Conservation (phyloP, 2,888 invertebrate genomes). For the Tiliacea citrago region DNA sequence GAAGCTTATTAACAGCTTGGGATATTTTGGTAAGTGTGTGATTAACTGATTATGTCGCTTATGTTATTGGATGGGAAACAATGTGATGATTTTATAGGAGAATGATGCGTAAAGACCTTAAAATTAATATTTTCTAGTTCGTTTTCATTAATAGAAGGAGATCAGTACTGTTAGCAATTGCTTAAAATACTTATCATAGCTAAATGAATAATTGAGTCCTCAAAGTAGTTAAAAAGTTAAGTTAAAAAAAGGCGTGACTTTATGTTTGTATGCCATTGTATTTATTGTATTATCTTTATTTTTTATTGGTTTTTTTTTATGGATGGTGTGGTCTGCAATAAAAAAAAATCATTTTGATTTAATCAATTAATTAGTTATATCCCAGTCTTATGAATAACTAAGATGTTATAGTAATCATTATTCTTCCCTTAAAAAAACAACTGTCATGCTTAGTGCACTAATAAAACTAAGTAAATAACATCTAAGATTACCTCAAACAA, state of each 20-base stretch:
- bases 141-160: not conserved
- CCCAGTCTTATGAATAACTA: not conserved
- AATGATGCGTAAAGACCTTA: not conserved
- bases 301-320: too few relatives aligned
- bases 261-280: too few relatives aligned
- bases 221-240: too few relatives aligned
- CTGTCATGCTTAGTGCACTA: not conserved
- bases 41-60: not conserved
- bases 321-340: too few relatives aligned
- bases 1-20: slow-evolving; percentile 14
- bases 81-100: not conserved
- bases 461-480: not conserved
- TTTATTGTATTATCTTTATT: too few relatives aligned
- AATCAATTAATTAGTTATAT: too few relatives aligned
- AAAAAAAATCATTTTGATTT: too few relatives aligned
- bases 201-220: not conserved
- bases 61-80: not conserved
- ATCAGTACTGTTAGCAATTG: not conserved
- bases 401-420: too few relatives aligned
- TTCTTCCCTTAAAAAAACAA: not conserved
- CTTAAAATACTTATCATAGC: not conserved
- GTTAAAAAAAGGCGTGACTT: too few relatives aligned
- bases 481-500: not conserved
- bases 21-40: slow-evolving; percentile 5
- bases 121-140: not conserved